Base-by-base conservation (phyloP, 2,888 invertebrate genomes). In the Anoncus sp. region DNA sequence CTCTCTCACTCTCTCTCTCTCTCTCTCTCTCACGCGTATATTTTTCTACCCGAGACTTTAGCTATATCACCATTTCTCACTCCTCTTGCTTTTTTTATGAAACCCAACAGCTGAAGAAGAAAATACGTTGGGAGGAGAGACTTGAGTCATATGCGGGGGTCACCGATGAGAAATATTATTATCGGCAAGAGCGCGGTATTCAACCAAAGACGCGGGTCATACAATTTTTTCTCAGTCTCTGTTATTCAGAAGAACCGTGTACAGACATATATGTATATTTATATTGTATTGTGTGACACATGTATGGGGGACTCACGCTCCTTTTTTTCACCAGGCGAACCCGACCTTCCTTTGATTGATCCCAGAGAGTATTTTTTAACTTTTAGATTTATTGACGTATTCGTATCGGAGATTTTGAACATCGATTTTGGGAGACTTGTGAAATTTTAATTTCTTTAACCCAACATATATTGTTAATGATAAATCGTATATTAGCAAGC, bases 111-210 rank as follows among this genome's bases (percentile, higher is more conserved):
- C 18, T 35, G 45, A n/a, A 35, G 35, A 16, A 55, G 49, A 31
- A 12, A 38, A 35, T 10, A 43, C 35, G n/a, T n/a, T 14, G 14
- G 35, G 35, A 18, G 9, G 18, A 47, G 47, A 18, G 22, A 22
- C 45, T 47, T 27, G 45, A 57, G 27, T 22, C 49, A 57, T 40
- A n/a, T 35, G 35, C 57, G 40, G 53, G 20, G 24, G n/a, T 7
- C 24, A 24, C 65, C 74, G 74, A 78, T 78, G 74, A 70, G 74
- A 74, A 78, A 74, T 78, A n/a, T 74, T 78, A 78, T 78, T 66
- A 78, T 78, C 70, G 65, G 53, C 66, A 66, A 70, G 53, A 55
- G 70, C 31, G 65, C 62, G 59, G 67, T 40, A 77, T 73, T 73
- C 51, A 63, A 20, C 53, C 35, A 18, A 22, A 45, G 31, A 45